Conservation (phyloP, 2,888 invertebrate species). For the Clostera curtula region DNA sequence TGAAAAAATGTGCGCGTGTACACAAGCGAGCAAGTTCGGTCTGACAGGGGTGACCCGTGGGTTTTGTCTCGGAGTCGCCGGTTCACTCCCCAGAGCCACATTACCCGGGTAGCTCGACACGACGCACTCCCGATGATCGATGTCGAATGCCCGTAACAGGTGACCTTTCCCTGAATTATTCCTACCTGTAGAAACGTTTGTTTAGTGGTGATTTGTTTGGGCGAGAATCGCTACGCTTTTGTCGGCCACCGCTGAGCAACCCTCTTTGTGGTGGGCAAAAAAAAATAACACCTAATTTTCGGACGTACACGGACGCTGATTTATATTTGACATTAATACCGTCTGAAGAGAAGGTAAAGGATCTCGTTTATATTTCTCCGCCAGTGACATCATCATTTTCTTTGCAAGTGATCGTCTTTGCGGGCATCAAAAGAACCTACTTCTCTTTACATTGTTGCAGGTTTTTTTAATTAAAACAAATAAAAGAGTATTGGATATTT, state of each 20-base stretch:
- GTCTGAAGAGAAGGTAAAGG: constrained; percentile 27
- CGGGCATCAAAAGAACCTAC: constrained; percentile 10
- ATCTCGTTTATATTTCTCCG: constrained; percentile 22
- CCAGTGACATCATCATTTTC: constrained; percentile 19
- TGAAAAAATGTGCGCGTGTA: constrained; percentile 45
- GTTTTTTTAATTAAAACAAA: neutral
- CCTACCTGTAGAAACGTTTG: constrained; percentile 69
- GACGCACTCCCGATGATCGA: constrained; percentile 72
- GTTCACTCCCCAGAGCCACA: constrained; percentile 60
- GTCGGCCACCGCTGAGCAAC: constrained; percentile 31
- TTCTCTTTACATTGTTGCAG: neutral
- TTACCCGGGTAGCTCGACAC: constrained; percentile 63
- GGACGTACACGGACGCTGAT: constrained; percentile 26
- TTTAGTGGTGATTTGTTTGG: constrained; percentile 70
- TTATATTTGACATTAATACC: constrained; percentile 33
- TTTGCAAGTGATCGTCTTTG: constrained; percentile 18
- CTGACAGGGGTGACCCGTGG: constrained; percentile 51
- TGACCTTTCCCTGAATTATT: constrained; percentile 73
- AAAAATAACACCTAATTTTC: constrained; percentile 31
- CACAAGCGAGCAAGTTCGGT: constrained; percentile 46
- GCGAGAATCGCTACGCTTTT: constrained; percentile 52
- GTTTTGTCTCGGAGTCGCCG: constrained; percentile 54
- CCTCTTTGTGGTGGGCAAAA: constrained; percentile 39
- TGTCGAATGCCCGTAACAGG: constrained; percentile 70
- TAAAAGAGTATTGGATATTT: too few relatives aligned